Conservation (phyloP, 2,888 invertebrate species). For the Athetis lepigone region DNA sequence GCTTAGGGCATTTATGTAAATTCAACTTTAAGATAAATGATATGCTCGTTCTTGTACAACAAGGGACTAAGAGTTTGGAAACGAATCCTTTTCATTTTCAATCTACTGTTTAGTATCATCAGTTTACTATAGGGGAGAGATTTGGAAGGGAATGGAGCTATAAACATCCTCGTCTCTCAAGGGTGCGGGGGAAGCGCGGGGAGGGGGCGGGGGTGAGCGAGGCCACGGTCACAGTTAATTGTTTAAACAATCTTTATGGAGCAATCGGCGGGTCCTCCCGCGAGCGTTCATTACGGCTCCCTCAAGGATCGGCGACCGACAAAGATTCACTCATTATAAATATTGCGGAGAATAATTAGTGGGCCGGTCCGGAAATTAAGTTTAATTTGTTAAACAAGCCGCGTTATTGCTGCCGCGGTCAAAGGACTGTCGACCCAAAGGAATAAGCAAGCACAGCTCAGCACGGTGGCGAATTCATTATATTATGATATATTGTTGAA, state of each 20-base stretch:
- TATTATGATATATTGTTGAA: too few species aligned
- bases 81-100: background rate
- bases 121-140: constrained; percentile 18
- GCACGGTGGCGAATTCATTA: too few species aligned
- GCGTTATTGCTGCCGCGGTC: constrained; percentile 17
- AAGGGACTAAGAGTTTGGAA: background rate
- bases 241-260: constrained; percentile 50
- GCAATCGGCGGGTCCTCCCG: constrained; percentile 25
- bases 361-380: constrained; percentile 20
- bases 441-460: too few species aligned
- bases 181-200: background rate
- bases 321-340: constrained; percentile 51
- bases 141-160: constrained; percentile 22
- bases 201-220: background rate
- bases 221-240: constrained; percentile 41
- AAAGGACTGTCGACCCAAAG: constrained; percentile 5
- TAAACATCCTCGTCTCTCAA: constrained; percentile 34
- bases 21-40: too few species aligned
- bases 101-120: constrained; percentile 7
- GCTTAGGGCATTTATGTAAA: too few species aligned
- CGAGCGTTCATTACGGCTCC: constrained; percentile 32
- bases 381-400: constrained; percentile 47
- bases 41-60: background rate
- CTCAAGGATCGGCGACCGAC: constrained; percentile 12
- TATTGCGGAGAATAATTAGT: constrained; percentile 47